These are phyloP conservation scores for Menidia menidia DNA, from an alignment of 2,797 vertebrate species.

Conservation along the genomic window DNA sequence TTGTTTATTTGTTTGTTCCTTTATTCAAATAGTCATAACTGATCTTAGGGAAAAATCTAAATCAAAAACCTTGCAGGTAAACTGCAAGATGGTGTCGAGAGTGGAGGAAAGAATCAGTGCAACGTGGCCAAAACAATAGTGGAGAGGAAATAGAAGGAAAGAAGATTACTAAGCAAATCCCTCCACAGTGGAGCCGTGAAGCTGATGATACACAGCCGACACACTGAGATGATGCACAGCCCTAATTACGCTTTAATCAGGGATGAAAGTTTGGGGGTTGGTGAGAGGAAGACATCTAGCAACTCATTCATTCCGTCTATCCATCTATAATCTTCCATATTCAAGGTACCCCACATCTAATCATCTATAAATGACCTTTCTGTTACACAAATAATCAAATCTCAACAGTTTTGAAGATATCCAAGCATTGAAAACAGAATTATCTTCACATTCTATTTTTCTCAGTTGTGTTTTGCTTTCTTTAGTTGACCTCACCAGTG, in stretches of 20 bases:
- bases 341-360: not conserved
- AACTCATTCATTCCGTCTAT: constrained; percentile 11
- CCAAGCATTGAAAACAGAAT: constrained; percentile 25
- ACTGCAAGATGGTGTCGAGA: not conserved
- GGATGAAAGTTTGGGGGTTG: constrained; percentile 16
- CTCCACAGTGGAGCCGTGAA: constrained; percentile 50
- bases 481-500: constrained; percentile 62
- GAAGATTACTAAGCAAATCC: constrained; percentile 47
- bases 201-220: constrained; percentile 53
- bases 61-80: not conserved
- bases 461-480: too few species aligned
- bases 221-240: constrained; percentile 36
- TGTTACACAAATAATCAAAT: constrained; percentile 13
- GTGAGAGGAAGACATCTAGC: constrained; percentile 19
- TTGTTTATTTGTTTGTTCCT: too few species aligned
- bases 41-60: not conserved
- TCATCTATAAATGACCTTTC: constrained; percentile 10
- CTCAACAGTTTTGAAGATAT: constrained; percentile 4
- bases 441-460: constrained; percentile 1
- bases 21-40: not conserved
- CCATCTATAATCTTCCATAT: not conserved
- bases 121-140: constrained; percentile 2
- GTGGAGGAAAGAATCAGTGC: not conserved
- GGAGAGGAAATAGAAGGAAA: constrained; percentile 26
- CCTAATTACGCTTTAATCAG: constrained; percentile 56